Evolutionary conservation across 2,888 invertebrate species (phyloP), one percentile per base, ranked within the genome.

Genomic region (Aporophyla lueneburgensis): DNA sequence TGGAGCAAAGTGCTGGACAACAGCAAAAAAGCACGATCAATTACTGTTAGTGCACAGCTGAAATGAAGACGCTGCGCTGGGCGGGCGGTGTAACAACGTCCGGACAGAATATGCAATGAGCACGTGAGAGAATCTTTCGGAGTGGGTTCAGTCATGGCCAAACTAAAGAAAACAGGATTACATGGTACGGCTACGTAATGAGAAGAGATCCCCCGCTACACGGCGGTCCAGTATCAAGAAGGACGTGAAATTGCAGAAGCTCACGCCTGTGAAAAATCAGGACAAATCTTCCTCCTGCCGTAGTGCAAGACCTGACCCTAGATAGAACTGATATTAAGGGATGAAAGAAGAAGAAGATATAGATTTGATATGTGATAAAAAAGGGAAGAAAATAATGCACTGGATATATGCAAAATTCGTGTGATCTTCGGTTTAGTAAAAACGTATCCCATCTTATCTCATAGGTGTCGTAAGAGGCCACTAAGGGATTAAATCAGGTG

Each of bases 401-500:
- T 27, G 46, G 49, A 21, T n/a, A 16, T 46, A 21, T 67, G 53
- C 21, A 40, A 27, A 16, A 62, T 14, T 46, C 12, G 2, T 40
- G 24, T 59, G 19, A 63, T 54, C 58, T 54, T 24, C 2, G 33
- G 58, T 51, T 33, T 33, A 54, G 49, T 33, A 66, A 46, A 53
- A 27, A 58, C 16, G 7, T 63, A 56, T 2, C 46, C n/a, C 14
- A 51, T 54, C 14, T 33, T 19, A 58, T 51, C 19, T 27, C 27
- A 27, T 5, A 24, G 46, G 53, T 51, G 56, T 68, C 51, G 54
- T 74, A 14, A 65, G 66, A 71, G 59, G 14, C 16, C 65, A 27
- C 51, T 27, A 61, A 14, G 40, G 51, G 40, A 68, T 78, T 62
- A 40, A 62, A 71, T 62, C 58, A 83, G 49, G 56, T 69, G n/a